Conservation (phyloP, 2,113 vertebrate species). For the Tachuris rubrigastra region DNA sequence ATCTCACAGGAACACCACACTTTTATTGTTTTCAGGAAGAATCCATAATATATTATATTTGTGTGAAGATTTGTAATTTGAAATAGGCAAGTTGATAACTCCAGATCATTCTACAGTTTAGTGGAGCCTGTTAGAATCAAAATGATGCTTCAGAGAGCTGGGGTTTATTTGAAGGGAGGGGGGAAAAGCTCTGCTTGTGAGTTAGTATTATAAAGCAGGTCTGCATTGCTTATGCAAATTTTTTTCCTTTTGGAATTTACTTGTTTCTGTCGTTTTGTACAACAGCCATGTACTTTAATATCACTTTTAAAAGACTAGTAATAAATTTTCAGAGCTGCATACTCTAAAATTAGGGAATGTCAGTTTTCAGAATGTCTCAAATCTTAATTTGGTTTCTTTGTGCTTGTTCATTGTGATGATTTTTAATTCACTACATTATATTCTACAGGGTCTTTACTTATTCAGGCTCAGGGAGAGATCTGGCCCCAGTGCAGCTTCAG, state of each 20-base stretch:
- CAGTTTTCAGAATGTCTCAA: constrained; percentile 59
- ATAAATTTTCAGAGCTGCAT: not conserved
- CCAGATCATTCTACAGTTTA: not conserved
- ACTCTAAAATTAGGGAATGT: constrained; percentile 38
- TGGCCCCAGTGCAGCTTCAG: constrained; percentile 64
- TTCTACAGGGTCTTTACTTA: constrained; percentile 69
- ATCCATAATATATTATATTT: not conserved
- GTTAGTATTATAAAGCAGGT: not conserved
- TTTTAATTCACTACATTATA: constrained; percentile 68
- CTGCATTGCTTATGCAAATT: not conserved
- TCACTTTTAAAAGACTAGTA: not conserved
- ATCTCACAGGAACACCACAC: not conserved
- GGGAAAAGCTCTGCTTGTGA: not conserved
- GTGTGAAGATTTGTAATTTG: not conserved
- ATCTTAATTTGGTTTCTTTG: constrained; percentile 70
- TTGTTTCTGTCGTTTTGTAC: not conserved
- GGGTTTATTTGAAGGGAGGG: not conserved
- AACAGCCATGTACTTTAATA: not conserved
- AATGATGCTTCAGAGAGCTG: constrained; percentile 15
- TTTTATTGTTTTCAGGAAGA: not conserved
- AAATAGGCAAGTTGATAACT: not conserved
- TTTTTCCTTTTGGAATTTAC: not conserved
- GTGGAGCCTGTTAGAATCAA: not conserved
- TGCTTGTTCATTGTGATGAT: constrained; percentile 68
- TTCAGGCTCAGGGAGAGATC: constrained; percentile 66